Conservation (phyloP, 1,140 invertebrate species). For the Panulirus ornatus region DNA sequence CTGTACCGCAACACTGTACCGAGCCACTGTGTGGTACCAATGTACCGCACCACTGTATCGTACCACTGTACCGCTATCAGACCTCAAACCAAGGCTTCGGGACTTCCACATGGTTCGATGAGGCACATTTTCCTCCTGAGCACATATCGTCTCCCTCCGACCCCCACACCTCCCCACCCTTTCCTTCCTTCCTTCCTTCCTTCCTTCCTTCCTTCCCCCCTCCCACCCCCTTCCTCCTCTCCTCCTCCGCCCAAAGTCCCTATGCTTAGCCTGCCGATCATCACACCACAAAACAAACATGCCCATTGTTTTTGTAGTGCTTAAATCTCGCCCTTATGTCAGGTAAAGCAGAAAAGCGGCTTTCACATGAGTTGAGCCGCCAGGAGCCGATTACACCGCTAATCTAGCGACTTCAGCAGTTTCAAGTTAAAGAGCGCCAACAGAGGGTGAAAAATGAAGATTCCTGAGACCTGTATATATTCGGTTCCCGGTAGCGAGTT, state of each 20-base stretch:
- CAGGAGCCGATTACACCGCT: slow-evolving; percentile 43
- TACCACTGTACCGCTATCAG: too few relatives aligned
- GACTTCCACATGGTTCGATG: too few relatives aligned
- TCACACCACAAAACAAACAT: slow-evolving; percentile 41
- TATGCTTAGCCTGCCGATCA: slow-evolving; percentile 17
- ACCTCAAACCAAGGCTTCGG: too few relatives aligned
- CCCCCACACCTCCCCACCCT: too few relatives aligned
- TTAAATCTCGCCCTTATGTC: slow-evolving; percentile 54
- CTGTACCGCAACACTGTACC: too few relatives aligned
- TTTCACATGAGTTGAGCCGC: slow-evolving; percentile 27
- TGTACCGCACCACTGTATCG: too few relatives aligned
- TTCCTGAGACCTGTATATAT: too few relatives aligned
- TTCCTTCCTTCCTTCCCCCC: neutral
- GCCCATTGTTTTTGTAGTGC: slow-evolving; percentile 41
- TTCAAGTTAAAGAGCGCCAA: slow-evolving; percentile 30
- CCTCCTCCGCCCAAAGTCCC: too few relatives aligned
- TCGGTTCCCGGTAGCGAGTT: too few relatives aligned
- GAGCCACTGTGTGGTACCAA: too few relatives aligned
- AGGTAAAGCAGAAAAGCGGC: slow-evolving; percentile 51
- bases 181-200: neutral
- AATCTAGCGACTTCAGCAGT: slow-evolving; percentile 45
- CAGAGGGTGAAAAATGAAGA: neutral
- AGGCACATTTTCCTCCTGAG: too few relatives aligned
- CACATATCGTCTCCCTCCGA: neutral
- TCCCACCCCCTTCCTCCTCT: neutral